Conservation (phyloP, 2,888 invertebrate genomes). For the Xestia ashworthii region DNA sequence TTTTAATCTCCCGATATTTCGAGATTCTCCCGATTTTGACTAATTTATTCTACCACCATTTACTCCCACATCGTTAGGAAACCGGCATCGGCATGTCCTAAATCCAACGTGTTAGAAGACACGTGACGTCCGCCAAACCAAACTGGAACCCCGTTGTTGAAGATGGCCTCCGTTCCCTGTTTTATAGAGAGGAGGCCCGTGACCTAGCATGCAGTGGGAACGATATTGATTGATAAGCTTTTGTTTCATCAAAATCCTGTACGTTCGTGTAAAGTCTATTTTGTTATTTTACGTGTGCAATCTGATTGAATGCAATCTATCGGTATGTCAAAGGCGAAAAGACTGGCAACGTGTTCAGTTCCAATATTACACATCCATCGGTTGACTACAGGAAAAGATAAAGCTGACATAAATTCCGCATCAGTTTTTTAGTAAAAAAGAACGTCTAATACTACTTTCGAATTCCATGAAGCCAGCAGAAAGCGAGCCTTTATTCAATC, state of each 20-base stretch:
- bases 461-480: slow-evolving; percentile 12
- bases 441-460: slow-evolving; percentile 1
- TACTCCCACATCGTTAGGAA: neutral
- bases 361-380: neutral
- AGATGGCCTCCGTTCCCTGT: neutral
- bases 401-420: neutral
- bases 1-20: too few species aligned
- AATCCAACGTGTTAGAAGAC: neutral
- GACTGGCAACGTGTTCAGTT: neutral
- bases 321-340: neutral
- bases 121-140: neutral
- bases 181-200: neutral
- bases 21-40: too few species aligned
- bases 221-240: neutral
- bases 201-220: neutral
- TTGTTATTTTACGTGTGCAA: neutral
- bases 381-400: neutral
- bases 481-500: slow-evolving; percentile 53
- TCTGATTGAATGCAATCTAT: neutral
- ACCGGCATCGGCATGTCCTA: neutral
- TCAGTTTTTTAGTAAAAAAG: slow-evolving; percentile 7
- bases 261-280: neutral
- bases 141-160: neutral
- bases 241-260: neutral
- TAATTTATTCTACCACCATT: neutral